Base-by-base conservation (phyloP, 2,888 invertebrate genomes). In the Blomia tropicalis region DNA sequence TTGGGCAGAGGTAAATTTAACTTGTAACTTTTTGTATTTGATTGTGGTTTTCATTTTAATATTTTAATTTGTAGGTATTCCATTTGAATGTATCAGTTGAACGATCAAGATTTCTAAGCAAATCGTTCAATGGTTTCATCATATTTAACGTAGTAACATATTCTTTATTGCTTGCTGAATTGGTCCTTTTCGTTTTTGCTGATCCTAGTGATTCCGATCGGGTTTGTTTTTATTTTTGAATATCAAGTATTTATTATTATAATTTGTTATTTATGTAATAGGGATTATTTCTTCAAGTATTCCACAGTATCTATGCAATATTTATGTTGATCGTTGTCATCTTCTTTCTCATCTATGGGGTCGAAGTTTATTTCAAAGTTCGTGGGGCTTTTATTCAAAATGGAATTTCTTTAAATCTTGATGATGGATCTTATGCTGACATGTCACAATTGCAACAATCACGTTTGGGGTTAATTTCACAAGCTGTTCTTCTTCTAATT, bases 341-440 rank as follows among this genome's bases (percentile, higher is more conserved):
- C 19, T 89, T 91, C 77, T 92, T 91, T 76, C 81, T 92, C 59
- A 88, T 90, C 68, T 92, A 91, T 74, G 91, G 92, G 56, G 86
- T 91, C 23, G 90, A 91, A 76, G 90, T 92, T 7, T 92, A 83
- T 75, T 90, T 92, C 72, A 91, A 90, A 82, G 86, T 87, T 73
- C 75, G 75, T 41, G 31, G 17, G 27, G 56, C 27, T 22, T 41
- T 54, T 36, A 29, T 23, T 23, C 36, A 36, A 17, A 11, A 7
- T 17, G 17, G 36, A 11, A 36, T 17, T 27, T 5, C n/a, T 4
- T 3, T 17, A 14, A 30, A 31, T 7, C 5, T 54, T 54, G 5
- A 54, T 22, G 41, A 70, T 69, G 70, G 70, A 31, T 69, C 70
- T 23, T 70, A 70, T 66, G 71, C 74, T 30, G 83, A 92, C 76